These are phyloP conservation scores for Mormyrus lacerda DNA, from an alignment of 2,113 vertebrate genomes.

Conservation along the genomic window DNA sequence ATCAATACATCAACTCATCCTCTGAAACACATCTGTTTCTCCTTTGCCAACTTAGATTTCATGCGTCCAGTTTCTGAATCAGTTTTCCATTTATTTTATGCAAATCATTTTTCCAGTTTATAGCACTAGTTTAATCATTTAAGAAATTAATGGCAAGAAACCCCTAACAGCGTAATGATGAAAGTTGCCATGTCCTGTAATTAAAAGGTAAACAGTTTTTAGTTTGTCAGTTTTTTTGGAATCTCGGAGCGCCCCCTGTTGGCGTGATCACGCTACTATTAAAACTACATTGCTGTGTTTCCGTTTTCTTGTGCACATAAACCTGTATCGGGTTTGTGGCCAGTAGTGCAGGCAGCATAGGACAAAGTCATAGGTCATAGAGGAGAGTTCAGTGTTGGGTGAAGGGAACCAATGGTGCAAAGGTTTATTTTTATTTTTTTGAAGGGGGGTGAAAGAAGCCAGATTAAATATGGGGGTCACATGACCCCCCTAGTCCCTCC, in stretches of 20 bases:
- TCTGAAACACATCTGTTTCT: not conserved
- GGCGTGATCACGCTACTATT: not conserved
- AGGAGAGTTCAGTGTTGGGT: not conserved
- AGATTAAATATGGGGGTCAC: not conserved
- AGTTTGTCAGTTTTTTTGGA: not conserved
- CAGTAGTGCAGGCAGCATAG: not conserved
- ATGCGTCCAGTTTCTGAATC: not conserved
- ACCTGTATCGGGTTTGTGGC: not conserved
- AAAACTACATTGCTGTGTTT: not conserved
- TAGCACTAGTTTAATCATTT: not conserved
- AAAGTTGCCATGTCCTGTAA: not conserved
- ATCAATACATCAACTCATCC: not conserved
- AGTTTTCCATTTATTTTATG: not conserved
- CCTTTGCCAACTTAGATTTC: not conserved
- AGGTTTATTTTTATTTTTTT: too few relatives aligned
- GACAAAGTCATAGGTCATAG: not conserved
- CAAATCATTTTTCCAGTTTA: not conserved
- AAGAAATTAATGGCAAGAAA: not conserved
- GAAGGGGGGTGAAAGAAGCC: not conserved
- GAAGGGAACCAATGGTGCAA: not conserved
- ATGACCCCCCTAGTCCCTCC: not conserved
- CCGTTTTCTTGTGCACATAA: not conserved
- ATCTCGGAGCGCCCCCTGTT: not conserved
- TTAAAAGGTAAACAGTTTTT: not conserved
- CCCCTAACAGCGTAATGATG: not conserved